These are phyloP conservation scores for Ganaspis sp. DNA, from an alignment of 1,140 invertebrate genomes.

Conservation along the genomic window DNA sequence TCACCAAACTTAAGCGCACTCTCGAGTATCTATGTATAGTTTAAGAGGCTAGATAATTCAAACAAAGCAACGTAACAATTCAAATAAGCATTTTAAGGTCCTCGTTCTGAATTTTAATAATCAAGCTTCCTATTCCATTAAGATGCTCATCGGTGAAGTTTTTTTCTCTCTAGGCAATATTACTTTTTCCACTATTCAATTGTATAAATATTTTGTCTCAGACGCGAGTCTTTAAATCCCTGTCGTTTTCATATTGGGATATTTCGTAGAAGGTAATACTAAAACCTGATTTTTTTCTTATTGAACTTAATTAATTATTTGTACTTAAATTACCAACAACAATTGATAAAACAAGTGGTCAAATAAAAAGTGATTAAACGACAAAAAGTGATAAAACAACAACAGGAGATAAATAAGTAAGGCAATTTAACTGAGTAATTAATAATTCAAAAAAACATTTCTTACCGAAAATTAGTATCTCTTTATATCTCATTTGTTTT, in stretches of 20 bases:
- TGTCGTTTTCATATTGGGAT: not conserved
- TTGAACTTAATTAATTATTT: too few species aligned
- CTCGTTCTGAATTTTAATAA: not conserved
- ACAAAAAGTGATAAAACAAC: too few species aligned
- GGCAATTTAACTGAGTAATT: too few species aligned
- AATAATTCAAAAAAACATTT: too few species aligned
- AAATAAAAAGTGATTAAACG: too few species aligned
- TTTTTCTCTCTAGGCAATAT: not conserved
- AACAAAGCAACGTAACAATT: constrained; percentile 10
- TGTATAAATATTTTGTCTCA: not conserved
- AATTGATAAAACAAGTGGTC: too few species aligned
- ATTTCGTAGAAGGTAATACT: not conserved
- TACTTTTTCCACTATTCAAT: not conserved
- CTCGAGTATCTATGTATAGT: constrained; percentile 13
- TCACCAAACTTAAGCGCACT: not conserved
- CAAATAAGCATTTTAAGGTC: not conserved
- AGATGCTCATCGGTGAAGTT: not conserved
- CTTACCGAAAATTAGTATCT: too few species aligned
- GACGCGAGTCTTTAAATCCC: constrained; percentile 4
- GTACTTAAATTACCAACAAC: too few species aligned
- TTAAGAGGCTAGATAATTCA: constrained; percentile 8
- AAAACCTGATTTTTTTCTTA: too few species aligned
- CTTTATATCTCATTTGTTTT: too few species aligned
- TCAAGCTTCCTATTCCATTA: not conserved
- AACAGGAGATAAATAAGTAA: too few species aligned